These are phyloP conservation scores for Chaenogobius annularis DNA, from an alignment of 2,113 vertebrate species.

Conservation along the genomic window DNA sequence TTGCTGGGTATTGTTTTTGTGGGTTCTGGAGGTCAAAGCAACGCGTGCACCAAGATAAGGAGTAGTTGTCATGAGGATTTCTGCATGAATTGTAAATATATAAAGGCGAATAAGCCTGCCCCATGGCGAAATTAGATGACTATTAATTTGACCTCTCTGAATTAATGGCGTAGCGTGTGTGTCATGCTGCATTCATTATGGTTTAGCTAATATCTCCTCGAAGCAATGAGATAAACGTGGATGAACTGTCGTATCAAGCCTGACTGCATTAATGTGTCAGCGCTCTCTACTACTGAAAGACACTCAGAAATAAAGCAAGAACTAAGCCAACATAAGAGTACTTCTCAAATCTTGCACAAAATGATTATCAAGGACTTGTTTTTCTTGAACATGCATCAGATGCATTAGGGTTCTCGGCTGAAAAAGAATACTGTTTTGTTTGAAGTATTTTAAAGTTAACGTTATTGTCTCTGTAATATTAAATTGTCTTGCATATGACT, in stretches of 20 bases:
- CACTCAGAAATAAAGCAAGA: neutral
- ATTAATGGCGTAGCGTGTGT: conserved; percentile 10
- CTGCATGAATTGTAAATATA: conserved; percentile 41
- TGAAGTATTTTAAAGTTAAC: neutral
- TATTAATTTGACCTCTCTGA: conserved; percentile 51
- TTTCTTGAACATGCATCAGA: neutral
- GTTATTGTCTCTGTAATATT: no score
- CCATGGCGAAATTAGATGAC: conserved; percentile 27
- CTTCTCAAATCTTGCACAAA: neutral
- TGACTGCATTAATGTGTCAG: conserved; percentile 2
- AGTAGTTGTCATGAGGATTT: conserved; percentile 27
- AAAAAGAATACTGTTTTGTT: neutral
- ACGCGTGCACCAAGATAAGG: conserved; percentile 49
- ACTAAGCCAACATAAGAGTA: neutral
- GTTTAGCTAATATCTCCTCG: conserved; percentile 12
- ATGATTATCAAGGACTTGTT: neutral
- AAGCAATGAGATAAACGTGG: neutral
- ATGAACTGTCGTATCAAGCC: neutral
- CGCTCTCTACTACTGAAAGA: conserved; percentile 1
- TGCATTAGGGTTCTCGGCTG: neutral
- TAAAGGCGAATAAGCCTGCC: conserved; percentile 4
- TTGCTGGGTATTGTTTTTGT: conserved; percentile 55
- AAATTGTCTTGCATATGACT: no score
- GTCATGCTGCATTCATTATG: conserved; percentile 21
- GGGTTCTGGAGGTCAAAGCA: conserved; percentile 53